Evolutionary conservation across 2,888 invertebrate genomes (phyloP).

Genomic region (Drosophila kokeensis): DNA sequence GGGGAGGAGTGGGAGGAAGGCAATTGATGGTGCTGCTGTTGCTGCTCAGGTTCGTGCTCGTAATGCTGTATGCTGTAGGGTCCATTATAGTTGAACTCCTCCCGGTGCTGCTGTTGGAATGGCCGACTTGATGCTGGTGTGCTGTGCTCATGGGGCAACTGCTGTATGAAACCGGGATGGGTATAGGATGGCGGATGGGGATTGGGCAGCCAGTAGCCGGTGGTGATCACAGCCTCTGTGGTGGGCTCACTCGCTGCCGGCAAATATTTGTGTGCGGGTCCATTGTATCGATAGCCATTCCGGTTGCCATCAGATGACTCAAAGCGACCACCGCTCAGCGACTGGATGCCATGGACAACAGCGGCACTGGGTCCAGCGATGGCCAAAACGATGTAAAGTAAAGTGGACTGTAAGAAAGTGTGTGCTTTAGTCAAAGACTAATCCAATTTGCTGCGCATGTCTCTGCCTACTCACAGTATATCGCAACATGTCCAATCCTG

Average conservation of each 20-base stretch:
- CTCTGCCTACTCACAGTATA: conserved; percentile 23
- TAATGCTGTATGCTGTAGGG: conserved; percentile 58
- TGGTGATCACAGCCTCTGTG: conserved; percentile 40
- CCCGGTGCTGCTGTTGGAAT: conserved; percentile 22
- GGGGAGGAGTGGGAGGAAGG: neutral
- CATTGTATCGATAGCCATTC: conserved; percentile 68
- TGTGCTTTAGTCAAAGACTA: neutral
- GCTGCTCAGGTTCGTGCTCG: conserved; percentile 20
- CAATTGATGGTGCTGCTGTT: conserved; percentile 12
- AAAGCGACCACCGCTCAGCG: conserved; percentile 9
- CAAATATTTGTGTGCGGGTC: conserved; percentile 68
- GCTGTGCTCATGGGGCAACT: conserved; percentile 31
- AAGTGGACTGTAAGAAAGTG: conserved; percentile 10
- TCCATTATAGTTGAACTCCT: conserved; percentile 29
- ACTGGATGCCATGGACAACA: conserved; percentile 60
- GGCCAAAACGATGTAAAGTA: conserved; percentile 21
- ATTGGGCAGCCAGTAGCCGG: conserved; percentile 53
- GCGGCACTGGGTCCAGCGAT: conserved; percentile 30
- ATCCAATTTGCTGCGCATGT: neutral
- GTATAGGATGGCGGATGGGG: conserved; percentile 7
- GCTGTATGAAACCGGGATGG: conserved; percentile 5
- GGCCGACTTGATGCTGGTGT: conserved; percentile 1
- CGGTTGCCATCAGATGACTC: conserved; percentile 14
- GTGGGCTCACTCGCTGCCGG: conserved; percentile 42
- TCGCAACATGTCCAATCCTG: conserved; percentile 21